Base-by-base conservation (phyloP, 2,113 vertebrate species). In the Meleagris gallopavo region DNA sequence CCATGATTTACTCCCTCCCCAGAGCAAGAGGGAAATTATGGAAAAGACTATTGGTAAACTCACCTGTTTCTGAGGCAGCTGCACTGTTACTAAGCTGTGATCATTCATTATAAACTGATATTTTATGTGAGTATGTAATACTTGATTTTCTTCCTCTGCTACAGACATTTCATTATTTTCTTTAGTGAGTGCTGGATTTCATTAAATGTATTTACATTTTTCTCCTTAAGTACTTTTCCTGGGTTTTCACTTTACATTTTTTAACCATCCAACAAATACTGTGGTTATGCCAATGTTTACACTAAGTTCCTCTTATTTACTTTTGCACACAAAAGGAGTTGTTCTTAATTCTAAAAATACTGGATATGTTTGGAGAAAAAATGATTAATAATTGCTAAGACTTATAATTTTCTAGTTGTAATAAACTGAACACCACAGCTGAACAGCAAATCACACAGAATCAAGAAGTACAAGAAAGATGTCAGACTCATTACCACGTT, bases 191-290 rank as follows among this genome's bases (percentile, higher is more conserved):
- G 38, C 83, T 95, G 92, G 83, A 83, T 94, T 95, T 76, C 62
- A 90, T 95, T 94, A 97, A 79, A 87, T 17, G 13, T 93, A 93
- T 97, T 97, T 96, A 96, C 95, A 96, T 94, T 96, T 95, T 96
- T 95, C 67, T 93, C 75, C 57, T 64, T 79, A 89, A 96, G 88
- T 86, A 88, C 75, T 89, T 89, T 95, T 82, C 62, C 89, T 83
- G 61, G 21, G 55, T 70, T 96, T 96, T 93, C 67, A 90, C 46
- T 86, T 94, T 54, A 41, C 52, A 62, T 94, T 65, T 84, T 94
- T 91, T 80, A 95, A 54, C 61, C 20, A 77, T 89, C 83, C 66
- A 94, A 61, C 61, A 95, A 95, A 94, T 89, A 88, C 71, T 81
- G 57, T 73, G 78, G 88, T 94, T 92, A 83, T 64, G 41, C 75